A percentile compares a stretch with the other conserved stretches of the same genome.
phyloP scores from a whole-genome alignment of 2,797 vertebrate genomes.

The Rhinogobio ventralis region DNA sequence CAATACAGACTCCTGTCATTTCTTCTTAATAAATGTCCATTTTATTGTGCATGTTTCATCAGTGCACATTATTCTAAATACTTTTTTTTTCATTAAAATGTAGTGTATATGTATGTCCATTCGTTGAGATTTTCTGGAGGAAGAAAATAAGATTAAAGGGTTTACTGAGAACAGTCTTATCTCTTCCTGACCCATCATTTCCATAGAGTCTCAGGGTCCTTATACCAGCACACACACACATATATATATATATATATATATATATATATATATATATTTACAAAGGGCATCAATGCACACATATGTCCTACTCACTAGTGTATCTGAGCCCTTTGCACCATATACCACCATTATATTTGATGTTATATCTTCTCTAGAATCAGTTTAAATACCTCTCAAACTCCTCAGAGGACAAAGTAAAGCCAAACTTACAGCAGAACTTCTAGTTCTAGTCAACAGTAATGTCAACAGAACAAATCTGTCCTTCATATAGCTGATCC shows the following conservation, averaged over 20 bases:
- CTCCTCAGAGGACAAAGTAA: background rate
- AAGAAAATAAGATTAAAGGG: slow-evolving; percentile 3
- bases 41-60: background rate
- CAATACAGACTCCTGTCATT: too few relatives aligned
- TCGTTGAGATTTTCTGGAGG: background rate
- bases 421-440: background rate
- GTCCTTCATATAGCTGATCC: slow-evolving; percentile 5
- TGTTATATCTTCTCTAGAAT: background rate
- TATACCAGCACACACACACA: background rate
- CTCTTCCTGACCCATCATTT: slow-evolving; percentile 4
- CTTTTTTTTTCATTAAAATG: background rate
- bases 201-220: background rate
- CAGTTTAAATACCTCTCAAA: background rate
- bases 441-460: background rate
- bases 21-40: background rate
- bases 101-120: background rate
- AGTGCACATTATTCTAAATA: background rate
- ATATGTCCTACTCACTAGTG: background rate
- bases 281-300: background rate
- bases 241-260: too few relatives aligned
- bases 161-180: slow-evolving; percentile 12
- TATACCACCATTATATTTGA: background rate
- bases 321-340: background rate
- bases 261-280: too few relatives aligned
- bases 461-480: slow-evolving; percentile 2